Percentiles rank a stretch among this genome's conserved stretches.
Conservation (phyloP, 2,888 invertebrate genomes). For the Microctonus brassicae region DNA sequence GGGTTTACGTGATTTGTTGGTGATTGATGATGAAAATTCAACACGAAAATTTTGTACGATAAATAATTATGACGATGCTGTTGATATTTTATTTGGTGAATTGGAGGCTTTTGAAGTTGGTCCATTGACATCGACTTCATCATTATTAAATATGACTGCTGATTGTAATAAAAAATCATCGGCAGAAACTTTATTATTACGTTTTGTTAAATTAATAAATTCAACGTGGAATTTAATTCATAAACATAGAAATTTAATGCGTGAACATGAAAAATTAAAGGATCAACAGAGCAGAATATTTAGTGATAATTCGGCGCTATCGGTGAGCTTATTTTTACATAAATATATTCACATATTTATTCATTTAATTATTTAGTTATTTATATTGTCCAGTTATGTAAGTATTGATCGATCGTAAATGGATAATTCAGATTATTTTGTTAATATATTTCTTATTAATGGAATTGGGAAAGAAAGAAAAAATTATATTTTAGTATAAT, state of each 20-base stretch:
- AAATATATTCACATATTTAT: constrained; percentile 15
- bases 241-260: constrained; percentile 51
- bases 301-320: constrained; percentile 51
- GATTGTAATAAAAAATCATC: constrained; percentile 36
- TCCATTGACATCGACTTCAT: constrained; percentile 23
- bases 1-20: constrained; percentile 40
- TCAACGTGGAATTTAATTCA: constrained; percentile 50
- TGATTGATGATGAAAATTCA: constrained; percentile 30
- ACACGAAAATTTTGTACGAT: constrained; percentile 45
- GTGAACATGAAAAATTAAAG: constrained; percentile 44
- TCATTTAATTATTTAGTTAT: not conserved
- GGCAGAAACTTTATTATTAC: constrained; percentile 32
- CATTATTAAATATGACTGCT: not conserved
- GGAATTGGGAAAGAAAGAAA: too few species aligned
- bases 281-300: constrained; percentile 47
- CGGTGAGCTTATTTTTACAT: constrained; percentile 47
- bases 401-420: too few species aligned
- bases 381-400: too few species aligned
- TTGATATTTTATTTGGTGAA: constrained; percentile 53
- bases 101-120: constrained; percentile 51
- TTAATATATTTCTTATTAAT: too few species aligned
- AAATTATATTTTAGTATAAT: not conserved
- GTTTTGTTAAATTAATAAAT: constrained; percentile 47
- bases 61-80: constrained; percentile 50
- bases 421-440: too few species aligned